phyloP scores from a whole-genome alignment of 2,797 vertebrate genomes.

The Labroides dimidiatus region DNA sequence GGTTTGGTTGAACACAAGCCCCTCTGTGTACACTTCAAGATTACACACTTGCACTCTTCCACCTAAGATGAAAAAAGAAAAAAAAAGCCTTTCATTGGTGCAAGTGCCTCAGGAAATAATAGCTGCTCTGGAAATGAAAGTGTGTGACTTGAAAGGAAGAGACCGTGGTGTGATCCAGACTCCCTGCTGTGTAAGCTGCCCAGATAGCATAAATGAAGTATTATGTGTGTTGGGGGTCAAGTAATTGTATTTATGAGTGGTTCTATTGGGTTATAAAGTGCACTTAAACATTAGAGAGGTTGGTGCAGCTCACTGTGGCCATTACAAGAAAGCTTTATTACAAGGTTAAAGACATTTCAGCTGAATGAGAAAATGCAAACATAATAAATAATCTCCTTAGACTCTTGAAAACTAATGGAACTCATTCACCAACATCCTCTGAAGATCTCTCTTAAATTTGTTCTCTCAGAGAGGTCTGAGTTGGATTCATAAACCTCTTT shows the following conservation, averaged over 20 bases:
- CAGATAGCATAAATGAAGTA: conserved; percentile 40
- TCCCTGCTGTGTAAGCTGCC: conserved; percentile 42
- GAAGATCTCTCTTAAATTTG: no score
- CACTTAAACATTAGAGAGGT: conserved; percentile 36
- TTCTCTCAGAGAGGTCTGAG: no score
- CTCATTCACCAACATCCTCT: no score
- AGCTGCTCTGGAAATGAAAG: conserved; percentile 48
- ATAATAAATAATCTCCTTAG: neutral
- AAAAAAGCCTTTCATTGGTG: conserved; percentile 25
- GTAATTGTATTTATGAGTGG: conserved; percentile 52
- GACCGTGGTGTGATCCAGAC: conserved; percentile 23
- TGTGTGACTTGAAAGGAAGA: conserved; percentile 36
- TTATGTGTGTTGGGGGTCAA: conserved; percentile 23
- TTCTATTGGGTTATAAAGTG: conserved; percentile 51
- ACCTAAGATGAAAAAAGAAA: conserved; percentile 24
- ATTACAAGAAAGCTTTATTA: conserved; percentile 20
- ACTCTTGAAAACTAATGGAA: no score
- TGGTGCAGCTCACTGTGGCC: conserved; percentile 28
- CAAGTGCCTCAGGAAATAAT: conserved; percentile 50
- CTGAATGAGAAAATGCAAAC: conserved; percentile 5
- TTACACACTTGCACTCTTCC: conserved; percentile 29
- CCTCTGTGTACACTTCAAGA: conserved; percentile 33
- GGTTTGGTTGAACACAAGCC: conserved; percentile 23
- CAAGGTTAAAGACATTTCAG: conserved; percentile 30
- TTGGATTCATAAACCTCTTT: no score